Evolutionary conservation across 2,113 vertebrate species (phyloP), one percentile per base, ranked within the genome.

Genomic region (Clarias macrocephalus): DNA sequence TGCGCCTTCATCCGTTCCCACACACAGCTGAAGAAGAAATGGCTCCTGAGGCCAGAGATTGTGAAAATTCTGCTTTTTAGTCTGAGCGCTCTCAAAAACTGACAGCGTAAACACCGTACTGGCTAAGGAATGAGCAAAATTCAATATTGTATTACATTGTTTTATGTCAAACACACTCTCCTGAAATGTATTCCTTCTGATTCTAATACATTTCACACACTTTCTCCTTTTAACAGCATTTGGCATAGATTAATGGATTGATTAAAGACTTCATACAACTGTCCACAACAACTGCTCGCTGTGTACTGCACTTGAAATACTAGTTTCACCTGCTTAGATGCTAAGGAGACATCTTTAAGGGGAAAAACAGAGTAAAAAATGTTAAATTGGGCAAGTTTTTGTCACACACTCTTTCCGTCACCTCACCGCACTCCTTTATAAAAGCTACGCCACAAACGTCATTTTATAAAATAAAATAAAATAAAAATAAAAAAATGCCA

Each of bases 31-130:
- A 82, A 57, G 48, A 86, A 65, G 72, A 60, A 70, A 77, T 82
- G n/a, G 63, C 62, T 70, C 56, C 75, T 60, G 19, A 62, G 56
- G 62, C 33, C 30, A 79, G n/a, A 54, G 77, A 77, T 18, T 86
- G 54, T 75, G 60, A 18, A 77, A 23, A 54, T 28, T 42, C 19
- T 63, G 33, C 70, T 77, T 62, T 59, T 21, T 23, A 81, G n/a
- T 56, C 52, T 42, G 60, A 16, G 72, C 16, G 52, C 42, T 18
- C 10, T 63, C 25, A 52, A 28, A n/a, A 30, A 16, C 21, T 48
- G 30, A 23, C 66, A 89, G 56, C 18, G 81, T 87, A 83, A 83
- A 84, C 87, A 83, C 77, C 68, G 65, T 48, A 83, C 90, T 72
- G 63, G 48, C n/a, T 81, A 30, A 62, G 48, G 56, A 85, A 70